phyloP scores from a whole-genome alignment of 2,797 vertebrate species.

The Antrozous pallidus region DNA sequence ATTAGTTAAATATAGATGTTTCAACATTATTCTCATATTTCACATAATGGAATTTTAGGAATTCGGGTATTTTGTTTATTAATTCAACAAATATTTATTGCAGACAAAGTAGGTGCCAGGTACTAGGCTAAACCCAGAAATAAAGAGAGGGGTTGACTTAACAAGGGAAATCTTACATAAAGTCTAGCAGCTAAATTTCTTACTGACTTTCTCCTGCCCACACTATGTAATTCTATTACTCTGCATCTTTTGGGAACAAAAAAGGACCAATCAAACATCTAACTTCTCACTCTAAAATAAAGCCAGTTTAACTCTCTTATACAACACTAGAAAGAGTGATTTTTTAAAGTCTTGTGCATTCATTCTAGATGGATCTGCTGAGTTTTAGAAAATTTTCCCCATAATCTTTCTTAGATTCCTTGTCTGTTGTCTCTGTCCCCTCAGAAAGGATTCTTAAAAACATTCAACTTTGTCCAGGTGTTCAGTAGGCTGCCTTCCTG shows the following conservation, averaged over 20 bases:
- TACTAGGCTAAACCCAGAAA: neutral
- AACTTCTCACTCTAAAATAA: neutral
- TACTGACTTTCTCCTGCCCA: neutral
- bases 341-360: neutral
- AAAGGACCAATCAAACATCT: neutral
- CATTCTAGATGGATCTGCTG: neutral
- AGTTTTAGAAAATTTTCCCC: neutral
- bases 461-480: neutral
- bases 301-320: too few species aligned
- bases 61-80: neutral
- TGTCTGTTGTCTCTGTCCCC: neutral
- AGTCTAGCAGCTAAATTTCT: neutral
- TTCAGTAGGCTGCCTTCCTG: neutral
- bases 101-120: neutral
- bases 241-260: neutral
- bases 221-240: neutral
- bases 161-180: neutral
- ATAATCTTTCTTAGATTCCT: neutral
- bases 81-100: neutral
- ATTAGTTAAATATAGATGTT: neutral
- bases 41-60: neutral
- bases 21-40: neutral
- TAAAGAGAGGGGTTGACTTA: neutral
- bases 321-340: neutral
- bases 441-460: neutral